Conservation (phyloP, 2,797 vertebrate species). For the Diplodus sargus region DNA sequence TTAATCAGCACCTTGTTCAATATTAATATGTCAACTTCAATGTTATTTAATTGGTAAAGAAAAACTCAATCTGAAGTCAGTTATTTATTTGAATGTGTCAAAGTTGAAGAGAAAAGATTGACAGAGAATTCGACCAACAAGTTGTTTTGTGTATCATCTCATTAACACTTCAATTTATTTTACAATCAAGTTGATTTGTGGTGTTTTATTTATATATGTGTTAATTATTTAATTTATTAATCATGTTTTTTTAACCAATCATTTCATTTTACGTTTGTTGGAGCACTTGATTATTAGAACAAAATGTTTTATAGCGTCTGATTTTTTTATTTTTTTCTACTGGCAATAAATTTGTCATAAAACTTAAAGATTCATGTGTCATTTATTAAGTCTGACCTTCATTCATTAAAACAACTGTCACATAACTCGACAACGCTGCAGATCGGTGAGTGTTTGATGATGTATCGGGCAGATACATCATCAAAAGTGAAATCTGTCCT, state of each 20-base stretch:
- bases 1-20: too few relatives aligned
- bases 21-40: not conserved
- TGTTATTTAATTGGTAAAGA: not conserved
- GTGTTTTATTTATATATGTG: not conserved
- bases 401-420: not conserved
- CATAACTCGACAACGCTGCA: not conserved
- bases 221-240: slow-evolving; percentile 6
- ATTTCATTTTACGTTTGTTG: slow-evolving; percentile 19
- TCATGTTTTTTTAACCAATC: slow-evolving; percentile 4
- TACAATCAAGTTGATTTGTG: not conserved
- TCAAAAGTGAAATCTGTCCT: not conserved
- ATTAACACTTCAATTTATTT: not conserved
- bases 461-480: not conserved
- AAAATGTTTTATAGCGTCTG: slow-evolving; percentile 23
- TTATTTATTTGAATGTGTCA: not conserved
- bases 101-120: not conserved
- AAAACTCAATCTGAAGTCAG: not conserved
- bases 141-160: not conserved
- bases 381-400: not conserved
- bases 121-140: too few relatives aligned
- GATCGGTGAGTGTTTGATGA: not conserved
- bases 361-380: not conserved
- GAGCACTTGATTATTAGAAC: slow-evolving; percentile 39
- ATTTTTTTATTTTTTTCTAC: slow-evolving; percentile 1
- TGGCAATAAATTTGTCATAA: slow-evolving; percentile 40